Evolutionary conservation across 1,140 invertebrate genomes (phyloP).

Genomic region (Idris sp.): DNA sequence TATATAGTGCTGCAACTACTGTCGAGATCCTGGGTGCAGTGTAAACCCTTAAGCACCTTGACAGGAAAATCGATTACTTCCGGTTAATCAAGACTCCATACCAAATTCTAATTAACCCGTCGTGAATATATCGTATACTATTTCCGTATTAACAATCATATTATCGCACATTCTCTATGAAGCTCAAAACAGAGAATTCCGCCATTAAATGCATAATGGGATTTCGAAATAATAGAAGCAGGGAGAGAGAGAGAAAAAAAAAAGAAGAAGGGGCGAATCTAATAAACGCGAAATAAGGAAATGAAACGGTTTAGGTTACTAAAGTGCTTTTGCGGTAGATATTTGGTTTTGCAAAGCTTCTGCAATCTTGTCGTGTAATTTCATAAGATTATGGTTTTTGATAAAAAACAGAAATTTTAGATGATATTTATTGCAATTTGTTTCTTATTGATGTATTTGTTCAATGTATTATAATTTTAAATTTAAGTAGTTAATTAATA

Average conservation of each 20-base stretch:
- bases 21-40: slow-evolving; percentile 61
- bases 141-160: slow-evolving; percentile 53
- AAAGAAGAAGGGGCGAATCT: slow-evolving; percentile 30
- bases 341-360: slow-evolving; percentile 24
- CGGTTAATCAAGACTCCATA: slow-evolving; percentile 66
- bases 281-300: slow-evolving; percentile 57
- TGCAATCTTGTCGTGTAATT: slow-evolving; percentile 32
- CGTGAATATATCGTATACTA: slow-evolving; percentile 55
- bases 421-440: too few relatives aligned
- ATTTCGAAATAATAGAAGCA: slow-evolving; percentile 51
- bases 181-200: slow-evolving; percentile 52
- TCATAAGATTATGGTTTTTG: slow-evolving; percentile 4
- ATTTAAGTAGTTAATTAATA: too few relatives aligned
- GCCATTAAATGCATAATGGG: slow-evolving; percentile 54
- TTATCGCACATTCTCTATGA: slow-evolving; percentile 38
- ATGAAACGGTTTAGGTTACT: slow-evolving; percentile 48
- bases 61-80: slow-evolving; percentile 69
- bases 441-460: too few relatives aligned
- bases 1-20: too few relatives aligned
- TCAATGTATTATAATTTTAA: too few relatives aligned
- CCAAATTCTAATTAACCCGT: slow-evolving; percentile 64
- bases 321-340: slow-evolving; percentile 35
- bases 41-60: slow-evolving; percentile 60
- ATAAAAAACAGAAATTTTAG: neutral
- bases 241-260: neutral